Conservation (phyloP, 2,888 invertebrate species). For the Bhutanitis thaidina region DNA sequence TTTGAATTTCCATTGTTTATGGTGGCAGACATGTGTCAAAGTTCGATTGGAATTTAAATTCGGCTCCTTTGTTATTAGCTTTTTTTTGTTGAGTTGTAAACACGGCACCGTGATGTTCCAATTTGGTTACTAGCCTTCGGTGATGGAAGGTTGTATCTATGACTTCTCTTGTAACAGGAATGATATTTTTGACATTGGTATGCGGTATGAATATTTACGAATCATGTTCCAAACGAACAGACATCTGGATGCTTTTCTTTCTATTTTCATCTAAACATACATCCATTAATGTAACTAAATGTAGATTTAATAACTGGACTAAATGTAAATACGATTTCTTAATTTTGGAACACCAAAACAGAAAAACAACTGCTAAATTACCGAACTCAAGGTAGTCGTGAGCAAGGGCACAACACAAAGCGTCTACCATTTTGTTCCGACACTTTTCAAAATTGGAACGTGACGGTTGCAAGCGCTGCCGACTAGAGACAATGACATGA, state of each 20-base stretch:
- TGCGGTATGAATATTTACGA: conserved; percentile 71
- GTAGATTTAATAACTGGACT: no score
- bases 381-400: conserved; percentile 50
- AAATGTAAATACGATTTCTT: no score
- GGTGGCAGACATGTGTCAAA: conserved; percentile 81
- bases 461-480: conserved; percentile 79
- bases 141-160: conserved; percentile 70
- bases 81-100: conserved; percentile 78
- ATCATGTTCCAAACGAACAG: conserved; percentile 49
- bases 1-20: conserved; percentile 80
- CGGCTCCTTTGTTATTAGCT: conserved; percentile 75
- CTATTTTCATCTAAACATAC: conserved; percentile 8
- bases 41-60: conserved; percentile 80
- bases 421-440: conserved; percentile 78
- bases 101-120: conserved; percentile 76
- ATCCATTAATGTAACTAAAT: no score
- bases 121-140: conserved; percentile 67
- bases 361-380: conserved; percentile 72
- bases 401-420: conserved; percentile 66
- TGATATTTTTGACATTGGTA: conserved; percentile 73
- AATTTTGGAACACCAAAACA: conserved; percentile 38
- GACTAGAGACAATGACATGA: conserved; percentile 78
- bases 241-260: conserved; percentile 21
- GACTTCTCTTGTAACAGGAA: conserved; percentile 58
- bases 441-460: conserved; percentile 80